A percentile compares a stretch with the other conserved stretches of the same genome.
These are phyloP conservation scores for Pseudachorutes palmiensis DNA, from an alignment of 1,140 invertebrate genomes.

Conservation along the genomic window DNA sequence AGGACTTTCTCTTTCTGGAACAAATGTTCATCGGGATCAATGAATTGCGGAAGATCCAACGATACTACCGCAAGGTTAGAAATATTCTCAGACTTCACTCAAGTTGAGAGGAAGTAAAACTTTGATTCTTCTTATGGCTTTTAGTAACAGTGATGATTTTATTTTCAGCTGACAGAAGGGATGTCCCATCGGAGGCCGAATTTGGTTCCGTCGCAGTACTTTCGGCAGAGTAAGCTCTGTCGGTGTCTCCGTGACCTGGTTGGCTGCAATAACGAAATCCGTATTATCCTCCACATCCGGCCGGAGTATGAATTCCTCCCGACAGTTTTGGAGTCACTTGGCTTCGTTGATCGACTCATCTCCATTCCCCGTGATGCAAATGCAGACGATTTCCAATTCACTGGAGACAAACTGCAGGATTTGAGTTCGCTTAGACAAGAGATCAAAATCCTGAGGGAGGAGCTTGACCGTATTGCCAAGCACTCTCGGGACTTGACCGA, in stretches of 20 bases:
- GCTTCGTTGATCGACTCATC: conserved; percentile 19
- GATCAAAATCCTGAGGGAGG: conserved; percentile 12
- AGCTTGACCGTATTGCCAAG: conserved; percentile 6
- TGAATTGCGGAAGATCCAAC: conserved; percentile 6
- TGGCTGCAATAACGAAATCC: conserved; percentile 15
- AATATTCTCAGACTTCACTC: neutral
- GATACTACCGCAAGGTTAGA: conserved; percentile 19
- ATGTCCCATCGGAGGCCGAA: no score
- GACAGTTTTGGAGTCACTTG: conserved; percentile 16
- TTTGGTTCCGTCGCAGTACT: conserved; percentile 16
- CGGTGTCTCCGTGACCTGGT: conserved; percentile 33
- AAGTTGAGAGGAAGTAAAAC: no score
- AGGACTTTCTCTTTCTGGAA: conserved; percentile 14
- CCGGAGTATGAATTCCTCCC: conserved; percentile 19
- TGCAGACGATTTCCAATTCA: neutral
- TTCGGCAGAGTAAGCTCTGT: conserved; percentile 25
- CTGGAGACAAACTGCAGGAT: neutral
- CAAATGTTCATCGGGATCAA: conserved; percentile 21
- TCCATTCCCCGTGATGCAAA: conserved; percentile 1
- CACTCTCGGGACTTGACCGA: neutral
- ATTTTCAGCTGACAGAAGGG: no score
- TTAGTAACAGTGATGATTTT: no score
- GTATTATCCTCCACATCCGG: conserved; percentile 26
- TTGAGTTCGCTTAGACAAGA: conserved; percentile 4
- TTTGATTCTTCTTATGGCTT: no score